These are phyloP conservation scores for Contarinia nasturtii DNA, from an alignment of 1,140 invertebrate genomes.

Conservation along the genomic window DNA sequence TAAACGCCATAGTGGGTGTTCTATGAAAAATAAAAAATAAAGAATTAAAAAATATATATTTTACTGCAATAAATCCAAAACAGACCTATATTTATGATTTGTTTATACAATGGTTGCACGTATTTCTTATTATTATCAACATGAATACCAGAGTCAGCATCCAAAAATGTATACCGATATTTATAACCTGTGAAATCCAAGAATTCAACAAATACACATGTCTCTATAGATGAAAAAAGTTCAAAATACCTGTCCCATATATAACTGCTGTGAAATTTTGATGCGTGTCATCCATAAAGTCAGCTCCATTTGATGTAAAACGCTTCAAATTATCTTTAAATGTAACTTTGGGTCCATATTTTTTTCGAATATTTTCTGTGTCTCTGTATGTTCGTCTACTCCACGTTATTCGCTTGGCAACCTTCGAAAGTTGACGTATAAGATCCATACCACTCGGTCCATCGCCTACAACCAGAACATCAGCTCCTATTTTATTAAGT, in stretches of 20 bases:
- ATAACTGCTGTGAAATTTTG: slow-evolving; percentile 48
- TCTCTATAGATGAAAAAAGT: too few relatives aligned
- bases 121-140: slow-evolving; percentile 32
- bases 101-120: slow-evolving; percentile 51
- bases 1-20: slow-evolving; percentile 50
- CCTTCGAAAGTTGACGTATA: too few relatives aligned
- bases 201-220: too few relatives aligned
- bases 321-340: slow-evolving; percentile 40
- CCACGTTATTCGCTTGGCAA: too few relatives aligned
- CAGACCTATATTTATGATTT: slow-evolving; percentile 41
- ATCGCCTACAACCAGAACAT: slow-evolving; percentile 63
- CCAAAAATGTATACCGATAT: slow-evolving; percentile 45
- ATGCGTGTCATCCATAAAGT: slow-evolving; percentile 38
- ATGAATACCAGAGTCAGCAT: slow-evolving; percentile 31
- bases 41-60: not conserved
- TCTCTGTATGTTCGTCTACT: too few relatives aligned
- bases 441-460: slow-evolving; percentile 84
- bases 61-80: not conserved
- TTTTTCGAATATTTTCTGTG: too few relatives aligned
- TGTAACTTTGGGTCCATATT: too few relatives aligned
- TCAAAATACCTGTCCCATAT: slow-evolving; percentile 62
- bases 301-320: slow-evolving; percentile 28
- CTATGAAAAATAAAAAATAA: slow-evolving; percentile 15
- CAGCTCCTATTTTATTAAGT: slow-evolving; percentile 12
- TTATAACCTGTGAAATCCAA: slow-evolving; percentile 24